phyloP scores from a whole-genome alignment of 2,888 invertebrate genomes.

The Eilema griseolum region DNA sequence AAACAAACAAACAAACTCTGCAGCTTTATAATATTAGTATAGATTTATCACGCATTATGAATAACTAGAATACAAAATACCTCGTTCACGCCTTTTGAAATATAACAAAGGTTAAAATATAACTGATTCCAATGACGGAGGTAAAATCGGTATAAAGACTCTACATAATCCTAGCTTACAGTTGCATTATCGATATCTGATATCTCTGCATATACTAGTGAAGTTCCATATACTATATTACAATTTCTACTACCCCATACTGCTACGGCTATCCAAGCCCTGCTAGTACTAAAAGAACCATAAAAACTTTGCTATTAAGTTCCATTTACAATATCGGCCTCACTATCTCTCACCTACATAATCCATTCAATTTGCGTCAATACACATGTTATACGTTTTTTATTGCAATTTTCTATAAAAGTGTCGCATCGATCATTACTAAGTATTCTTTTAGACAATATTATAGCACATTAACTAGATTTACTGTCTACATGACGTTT shows the following conservation, averaged over 20 bases:
- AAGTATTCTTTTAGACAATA: slow-evolving; percentile 61
- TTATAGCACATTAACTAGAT: slow-evolving; percentile 8
- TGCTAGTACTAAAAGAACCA: slow-evolving; percentile 55
- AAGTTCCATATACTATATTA: slow-evolving; percentile 37
- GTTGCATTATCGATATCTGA: slow-evolving; percentile 40
- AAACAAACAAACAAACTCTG: no score
- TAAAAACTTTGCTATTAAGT: slow-evolving; percentile 46
- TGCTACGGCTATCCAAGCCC: slow-evolving; percentile 53
- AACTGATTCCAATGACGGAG: neutral
- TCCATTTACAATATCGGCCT: slow-evolving; percentile 35
- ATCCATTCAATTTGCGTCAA: slow-evolving; percentile 79
- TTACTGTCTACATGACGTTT: neutral
- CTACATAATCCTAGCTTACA: slow-evolving; percentile 24
- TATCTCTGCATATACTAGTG: slow-evolving; percentile 39
- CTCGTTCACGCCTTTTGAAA: neutral
- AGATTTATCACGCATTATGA: no score
- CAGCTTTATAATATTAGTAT: no score
- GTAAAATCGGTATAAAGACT: neutral
- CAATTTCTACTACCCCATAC: slow-evolving; percentile 65
- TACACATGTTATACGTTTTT: slow-evolving; percentile 81
- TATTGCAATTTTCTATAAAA: slow-evolving; percentile 80
- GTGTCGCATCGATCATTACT: slow-evolving; percentile 72
- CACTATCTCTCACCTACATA: slow-evolving; percentile 61
- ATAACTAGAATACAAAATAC: neutral
- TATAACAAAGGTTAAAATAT: neutral